Conservation (phyloP, 2,888 invertebrate genomes). For the Dioctria linearis region DNA sequence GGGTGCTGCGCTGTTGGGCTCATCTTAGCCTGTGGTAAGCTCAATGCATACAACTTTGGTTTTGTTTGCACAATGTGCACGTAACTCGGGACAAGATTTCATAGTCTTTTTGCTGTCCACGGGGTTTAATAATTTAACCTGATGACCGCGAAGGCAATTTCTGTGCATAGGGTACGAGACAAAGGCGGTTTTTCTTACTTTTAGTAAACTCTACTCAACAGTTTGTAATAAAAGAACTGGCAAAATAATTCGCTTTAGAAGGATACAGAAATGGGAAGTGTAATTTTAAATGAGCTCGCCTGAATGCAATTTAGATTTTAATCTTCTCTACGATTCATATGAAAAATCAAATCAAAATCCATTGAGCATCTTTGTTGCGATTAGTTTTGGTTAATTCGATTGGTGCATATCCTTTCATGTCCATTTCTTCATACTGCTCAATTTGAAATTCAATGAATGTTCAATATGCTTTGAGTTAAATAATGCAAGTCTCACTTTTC, state of each 20-base stretch:
- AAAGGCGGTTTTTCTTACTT: too few species aligned
- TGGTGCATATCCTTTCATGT: neutral
- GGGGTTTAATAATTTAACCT: conserved; percentile 25
- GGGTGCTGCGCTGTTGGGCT: conserved; percentile 53
- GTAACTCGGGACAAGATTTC: conserved; percentile 16
- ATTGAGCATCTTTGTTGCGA: neutral
- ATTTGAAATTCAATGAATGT: conserved; percentile 14
- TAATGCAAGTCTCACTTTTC: conserved; percentile 12
- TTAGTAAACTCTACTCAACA: neutral
- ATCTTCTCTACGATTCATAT: neutral
- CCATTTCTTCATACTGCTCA: neutral
- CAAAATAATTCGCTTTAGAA: neutral
- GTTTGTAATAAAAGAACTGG: neutral
- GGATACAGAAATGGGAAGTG: neutral
- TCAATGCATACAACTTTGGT: conserved; percentile 35
- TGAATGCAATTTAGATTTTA: conserved; percentile 30
- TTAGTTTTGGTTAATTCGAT: neutral
- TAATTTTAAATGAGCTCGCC: conserved; percentile 27
- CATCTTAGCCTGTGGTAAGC: conserved; percentile 40
- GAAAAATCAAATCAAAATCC: neutral
- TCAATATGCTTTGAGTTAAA: neutral
- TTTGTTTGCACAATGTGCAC: conserved; percentile 44
- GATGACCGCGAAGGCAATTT: neutral
- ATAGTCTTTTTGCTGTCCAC: conserved; percentile 17
- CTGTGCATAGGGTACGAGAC: neutral